phyloP scores from a whole-genome alignment of 2,113 vertebrate species.

The Pteropus alecto region DNA sequence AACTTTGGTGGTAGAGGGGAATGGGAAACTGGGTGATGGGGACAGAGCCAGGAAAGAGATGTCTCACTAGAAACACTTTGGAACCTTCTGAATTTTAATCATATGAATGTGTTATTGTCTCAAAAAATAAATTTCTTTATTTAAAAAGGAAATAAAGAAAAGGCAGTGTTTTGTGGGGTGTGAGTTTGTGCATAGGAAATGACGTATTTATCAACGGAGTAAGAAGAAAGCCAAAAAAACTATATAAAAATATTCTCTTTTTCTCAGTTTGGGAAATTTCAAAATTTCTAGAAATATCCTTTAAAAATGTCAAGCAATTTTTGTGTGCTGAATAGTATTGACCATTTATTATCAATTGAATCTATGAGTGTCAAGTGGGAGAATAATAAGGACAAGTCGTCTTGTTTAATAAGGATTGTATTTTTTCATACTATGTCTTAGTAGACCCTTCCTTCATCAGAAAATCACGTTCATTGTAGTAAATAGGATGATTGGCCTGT shows the following conservation, averaged over 20 bases:
- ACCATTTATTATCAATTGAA: not conserved
- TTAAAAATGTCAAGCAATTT: not conserved
- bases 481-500: not conserved
- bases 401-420: not conserved
- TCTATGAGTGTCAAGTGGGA: not conserved
- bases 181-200: not conserved
- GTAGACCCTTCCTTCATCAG: not conserved
- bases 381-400: not conserved
- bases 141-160: conserved; percentile 18
- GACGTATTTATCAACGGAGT: not conserved
- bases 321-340: not conserved
- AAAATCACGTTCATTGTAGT: not conserved
- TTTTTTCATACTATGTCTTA: not conserved
- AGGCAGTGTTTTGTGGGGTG: not conserved
- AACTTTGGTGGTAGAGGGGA: not conserved
- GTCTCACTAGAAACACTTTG: not conserved
- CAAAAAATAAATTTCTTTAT: not conserved
- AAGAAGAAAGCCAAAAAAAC: not conserved
- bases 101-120: not conserved
- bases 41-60: not conserved
- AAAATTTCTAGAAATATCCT: not conserved
- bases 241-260: not conserved
- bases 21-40: not conserved
- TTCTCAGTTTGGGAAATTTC: conserved; percentile 15
- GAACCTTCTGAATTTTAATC: not conserved